A percentile compares a stretch with the other conserved stretches of the same genome.
These are phyloP conservation scores for Xenentodon cancila DNA, from an alignment of 2,797 vertebrate species.

Conservation along the genomic window DNA sequence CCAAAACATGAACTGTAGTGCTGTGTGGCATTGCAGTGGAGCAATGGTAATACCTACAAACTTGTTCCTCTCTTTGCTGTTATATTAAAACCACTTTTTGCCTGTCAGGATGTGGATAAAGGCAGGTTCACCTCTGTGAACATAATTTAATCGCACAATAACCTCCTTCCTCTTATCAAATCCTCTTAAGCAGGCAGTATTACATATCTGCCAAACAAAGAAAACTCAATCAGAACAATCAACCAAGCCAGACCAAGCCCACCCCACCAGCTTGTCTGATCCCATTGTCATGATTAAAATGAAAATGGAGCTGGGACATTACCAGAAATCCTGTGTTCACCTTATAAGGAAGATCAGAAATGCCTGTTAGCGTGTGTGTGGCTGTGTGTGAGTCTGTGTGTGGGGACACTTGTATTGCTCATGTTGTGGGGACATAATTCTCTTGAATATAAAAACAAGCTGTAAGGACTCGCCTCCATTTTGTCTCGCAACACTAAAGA, in stretches of 20 bases:
- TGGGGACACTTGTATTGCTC: slow-evolving; percentile 1
- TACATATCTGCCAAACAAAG: slow-evolving; percentile 87
- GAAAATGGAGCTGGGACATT: slow-evolving; percentile 81
- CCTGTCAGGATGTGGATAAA: slow-evolving; percentile 63
- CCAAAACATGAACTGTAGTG: too few species aligned
- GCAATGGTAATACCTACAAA: slow-evolving; percentile 22
- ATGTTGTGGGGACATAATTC: slow-evolving; percentile 2
- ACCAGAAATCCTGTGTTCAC: slow-evolving; percentile 82
- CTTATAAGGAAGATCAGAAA: slow-evolving; percentile 76
- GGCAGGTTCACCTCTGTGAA: slow-evolving; percentile 74
- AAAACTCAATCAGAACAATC: slow-evolving; percentile 86
- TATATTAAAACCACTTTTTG: slow-evolving; percentile 43
- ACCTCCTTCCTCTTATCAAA: slow-evolving; percentile 77
- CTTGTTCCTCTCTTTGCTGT: slow-evolving; percentile 15
- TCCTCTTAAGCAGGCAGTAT: slow-evolving; percentile 85
- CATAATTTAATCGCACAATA: slow-evolving; percentile 84
- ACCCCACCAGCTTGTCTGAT: slow-evolving; percentile 77
- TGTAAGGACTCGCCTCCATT: not conserved
- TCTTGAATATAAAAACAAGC: not conserved
- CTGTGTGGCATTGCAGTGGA: slow-evolving; percentile 7
- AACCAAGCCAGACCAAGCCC: slow-evolving; percentile 65
- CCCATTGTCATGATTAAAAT: slow-evolving; percentile 87
- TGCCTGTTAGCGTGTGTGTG: slow-evolving; percentile 28
- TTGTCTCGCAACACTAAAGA: not conserved
- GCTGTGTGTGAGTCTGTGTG: slow-evolving; percentile 25